A percentile compares a stretch with the other conserved stretches of the same genome.
Conservation (phyloP, 2,797 vertebrate species). For the Gila robusta region DNA sequence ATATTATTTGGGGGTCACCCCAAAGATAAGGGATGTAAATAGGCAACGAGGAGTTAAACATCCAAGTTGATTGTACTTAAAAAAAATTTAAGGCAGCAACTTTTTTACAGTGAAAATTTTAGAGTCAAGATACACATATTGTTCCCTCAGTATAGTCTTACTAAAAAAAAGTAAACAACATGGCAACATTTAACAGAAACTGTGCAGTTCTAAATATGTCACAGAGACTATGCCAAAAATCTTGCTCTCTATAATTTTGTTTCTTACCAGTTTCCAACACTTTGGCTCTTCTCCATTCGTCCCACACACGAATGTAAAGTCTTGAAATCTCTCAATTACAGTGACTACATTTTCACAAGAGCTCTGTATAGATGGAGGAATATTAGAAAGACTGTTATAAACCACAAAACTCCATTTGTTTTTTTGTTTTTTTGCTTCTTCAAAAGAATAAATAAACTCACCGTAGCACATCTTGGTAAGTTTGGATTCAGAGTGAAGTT, state of each 20-base stretch:
- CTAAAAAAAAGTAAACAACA: neutral
- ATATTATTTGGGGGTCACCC: too few species aligned
- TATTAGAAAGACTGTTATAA: neutral
- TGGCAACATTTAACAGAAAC: neutral
- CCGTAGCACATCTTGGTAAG: conserved; percentile 62
- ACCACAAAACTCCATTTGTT: neutral
- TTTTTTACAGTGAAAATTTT: neutral
- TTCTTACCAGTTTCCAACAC: conserved; percentile 79
- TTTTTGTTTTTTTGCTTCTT: neutral
- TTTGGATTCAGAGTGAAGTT: conserved; percentile 59
- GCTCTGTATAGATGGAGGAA: conserved; percentile 61
- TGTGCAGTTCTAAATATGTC: neutral
- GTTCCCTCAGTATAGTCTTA: neutral
- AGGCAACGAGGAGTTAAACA: too few species aligned
- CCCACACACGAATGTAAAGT: conserved; percentile 76
- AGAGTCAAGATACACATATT: neutral
- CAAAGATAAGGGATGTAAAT: too few species aligned
- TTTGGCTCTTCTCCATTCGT: conserved; percentile 72
- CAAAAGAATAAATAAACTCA: conserved; percentile 34
- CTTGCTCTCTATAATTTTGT: neutral
- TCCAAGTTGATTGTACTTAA: too few species aligned
- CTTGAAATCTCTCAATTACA: conserved; percentile 76
- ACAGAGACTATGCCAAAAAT: neutral
- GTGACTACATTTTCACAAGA: conserved; percentile 75
- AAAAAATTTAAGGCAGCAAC: too few species aligned